A percentile compares a stretch with the other conserved stretches of the same genome.
These are phyloP conservation scores for Anableps anableps DNA, from an alignment of 2,797 vertebrate genomes.

Conservation along the genomic window DNA sequence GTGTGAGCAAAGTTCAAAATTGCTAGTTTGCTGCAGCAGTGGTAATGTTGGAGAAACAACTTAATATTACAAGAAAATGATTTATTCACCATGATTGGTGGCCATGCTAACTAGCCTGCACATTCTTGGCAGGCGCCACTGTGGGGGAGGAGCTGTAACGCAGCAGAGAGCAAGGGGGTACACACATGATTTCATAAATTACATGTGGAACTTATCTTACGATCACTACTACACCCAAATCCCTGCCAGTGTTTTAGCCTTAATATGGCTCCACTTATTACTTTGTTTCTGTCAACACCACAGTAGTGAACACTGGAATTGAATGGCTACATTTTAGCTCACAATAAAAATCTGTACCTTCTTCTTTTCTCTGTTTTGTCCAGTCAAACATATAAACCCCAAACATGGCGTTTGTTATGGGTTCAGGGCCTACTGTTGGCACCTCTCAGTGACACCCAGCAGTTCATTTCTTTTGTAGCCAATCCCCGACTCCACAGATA, in stretches of 20 bases:
- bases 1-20: too few relatives aligned
- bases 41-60: too few relatives aligned
- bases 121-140: too few relatives aligned
- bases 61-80: too few relatives aligned
- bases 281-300: constrained; percentile 20
- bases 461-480: constrained; percentile 56
- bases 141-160: too few relatives aligned
- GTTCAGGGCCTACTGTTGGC: constrained; percentile 32
- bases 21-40: too few relatives aligned
- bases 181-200: too few relatives aligned
- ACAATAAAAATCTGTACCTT: constrained; percentile 15
- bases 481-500: constrained; percentile 38
- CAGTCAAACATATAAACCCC: constrained; percentile 7
- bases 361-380: constrained; percentile 14
- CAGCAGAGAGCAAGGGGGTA: too few relatives aligned
- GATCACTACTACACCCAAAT: too few relatives aligned
- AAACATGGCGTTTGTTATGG: constrained; percentile 9
- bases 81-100: too few relatives aligned
- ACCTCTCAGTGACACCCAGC: constrained; percentile 46
- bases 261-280: constrained; percentile 20
- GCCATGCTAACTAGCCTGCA: too few relatives aligned
- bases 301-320: constrained; percentile 14
- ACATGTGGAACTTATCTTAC: too few relatives aligned
- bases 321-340: constrained; percentile 34
- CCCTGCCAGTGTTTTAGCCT: constrained; percentile 8